Conservation (phyloP, 1,140 invertebrate species). For the Phthorimaea operculella region DNA sequence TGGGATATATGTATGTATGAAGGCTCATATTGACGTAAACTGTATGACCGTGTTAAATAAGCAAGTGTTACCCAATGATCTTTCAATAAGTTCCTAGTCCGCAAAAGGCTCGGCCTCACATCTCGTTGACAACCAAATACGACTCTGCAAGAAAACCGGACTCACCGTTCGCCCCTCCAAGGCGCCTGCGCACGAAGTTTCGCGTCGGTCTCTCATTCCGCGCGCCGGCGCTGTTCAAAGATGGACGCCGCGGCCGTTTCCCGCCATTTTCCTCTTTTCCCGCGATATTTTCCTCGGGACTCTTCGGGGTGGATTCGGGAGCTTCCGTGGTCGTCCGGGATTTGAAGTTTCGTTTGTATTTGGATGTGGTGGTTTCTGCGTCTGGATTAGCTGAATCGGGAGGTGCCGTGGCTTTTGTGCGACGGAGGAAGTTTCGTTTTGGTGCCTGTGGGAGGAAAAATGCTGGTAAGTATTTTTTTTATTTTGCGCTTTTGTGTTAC, state of each 20-base stretch:
- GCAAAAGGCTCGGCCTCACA: neutral
- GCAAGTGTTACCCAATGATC: neutral
- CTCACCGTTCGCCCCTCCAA: slow-evolving; percentile 56
- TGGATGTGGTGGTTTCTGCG: slow-evolving; percentile 38
- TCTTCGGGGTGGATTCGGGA: neutral
- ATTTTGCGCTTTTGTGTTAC: too few species aligned
- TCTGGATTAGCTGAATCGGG: slow-evolving; percentile 24
- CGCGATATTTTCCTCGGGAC: neutral
- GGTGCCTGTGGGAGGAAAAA: slow-evolving; percentile 36
- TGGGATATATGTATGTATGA: too few species aligned
- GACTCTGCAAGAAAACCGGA: slow-evolving; percentile 35
- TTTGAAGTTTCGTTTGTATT: slow-evolving; percentile 48
- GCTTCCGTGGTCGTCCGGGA: slow-evolving; percentile 27
- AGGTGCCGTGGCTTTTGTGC: slow-evolving; percentile 44
- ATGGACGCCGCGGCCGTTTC: slow-evolving; percentile 30
- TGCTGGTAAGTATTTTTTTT: slow-evolving; percentile 31
- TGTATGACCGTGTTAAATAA: too few species aligned
- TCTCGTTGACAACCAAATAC: neutral
- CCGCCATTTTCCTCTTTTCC: slow-evolving; percentile 24
- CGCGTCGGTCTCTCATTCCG: slow-evolving; percentile 44
- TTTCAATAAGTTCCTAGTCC: neutral
- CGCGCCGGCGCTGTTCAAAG: slow-evolving; percentile 30
- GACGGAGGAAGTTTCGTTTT: slow-evolving; percentile 42
- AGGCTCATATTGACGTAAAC: too few species aligned
- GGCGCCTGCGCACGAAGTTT: slow-evolving; percentile 40